phyloP scores from a whole-genome alignment of 1,140 invertebrate species.

The Ylistrum balloti region DNA sequence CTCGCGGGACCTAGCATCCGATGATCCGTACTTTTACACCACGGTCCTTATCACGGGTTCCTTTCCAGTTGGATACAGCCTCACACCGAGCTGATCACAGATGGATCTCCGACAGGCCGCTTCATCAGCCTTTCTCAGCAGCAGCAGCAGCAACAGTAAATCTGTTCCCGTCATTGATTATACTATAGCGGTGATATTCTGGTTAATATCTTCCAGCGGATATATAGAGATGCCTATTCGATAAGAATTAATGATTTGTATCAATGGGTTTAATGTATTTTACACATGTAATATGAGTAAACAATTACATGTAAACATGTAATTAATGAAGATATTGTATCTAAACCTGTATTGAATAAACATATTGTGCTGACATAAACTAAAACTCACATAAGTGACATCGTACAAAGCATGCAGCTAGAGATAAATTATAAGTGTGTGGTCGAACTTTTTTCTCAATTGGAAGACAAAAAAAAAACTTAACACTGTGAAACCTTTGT shows the following conservation, averaged over 20 bases:
- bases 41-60: not conserved
- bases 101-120: not conserved
- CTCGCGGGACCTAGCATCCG: not conserved
- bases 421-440: not conserved
- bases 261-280: conserved; percentile 29
- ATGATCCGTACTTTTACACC: conserved; percentile 1
- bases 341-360: not conserved
- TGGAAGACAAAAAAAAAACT: too few relatives aligned
- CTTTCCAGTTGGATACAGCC: not conserved
- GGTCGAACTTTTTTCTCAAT: too few relatives aligned
- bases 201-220: not conserved
- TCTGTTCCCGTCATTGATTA: conserved; percentile 14
- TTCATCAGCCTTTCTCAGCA: not conserved
- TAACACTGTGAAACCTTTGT: too few relatives aligned
- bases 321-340: conserved; percentile 1
- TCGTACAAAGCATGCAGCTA: not conserved
- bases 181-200: not conserved
- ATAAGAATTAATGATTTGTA: conserved; percentile 19
- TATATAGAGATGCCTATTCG: not conserved
- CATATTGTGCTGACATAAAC: not conserved
- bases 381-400: not conserved
- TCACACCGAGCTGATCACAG: not conserved
- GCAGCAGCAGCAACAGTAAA: conserved; percentile 13
- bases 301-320: conserved; percentile 22
- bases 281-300: not conserved